phyloP scores from a whole-genome alignment of 2,797 vertebrate genomes.

The Ammospiza maritima region DNA sequence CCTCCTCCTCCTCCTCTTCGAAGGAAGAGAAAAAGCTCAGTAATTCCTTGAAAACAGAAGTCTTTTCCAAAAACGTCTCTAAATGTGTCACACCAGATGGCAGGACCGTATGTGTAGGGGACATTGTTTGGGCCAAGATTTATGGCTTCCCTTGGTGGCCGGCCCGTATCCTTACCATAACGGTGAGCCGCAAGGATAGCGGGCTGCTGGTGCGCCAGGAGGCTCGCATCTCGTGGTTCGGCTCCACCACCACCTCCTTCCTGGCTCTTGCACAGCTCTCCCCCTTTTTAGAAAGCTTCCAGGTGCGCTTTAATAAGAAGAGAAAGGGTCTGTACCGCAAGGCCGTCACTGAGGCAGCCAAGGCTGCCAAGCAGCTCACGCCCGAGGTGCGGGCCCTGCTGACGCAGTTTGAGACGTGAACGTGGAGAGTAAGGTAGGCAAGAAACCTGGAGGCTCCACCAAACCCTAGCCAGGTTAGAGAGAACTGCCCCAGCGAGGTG shows the following conservation, averaged over 20 bases:
- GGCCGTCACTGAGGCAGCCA: constrained; percentile 95
- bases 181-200: constrained; percentile 90
- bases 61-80: constrained; percentile 96
- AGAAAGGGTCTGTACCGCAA: constrained; percentile 98
- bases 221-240: constrained; percentile 96
- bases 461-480: constrained; percentile 67
- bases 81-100: constrained; percentile 92
- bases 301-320: constrained; percentile 97
- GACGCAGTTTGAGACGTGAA: constrained; percentile 98
- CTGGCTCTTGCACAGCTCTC: constrained; percentile 92
- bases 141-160: constrained; percentile 99
- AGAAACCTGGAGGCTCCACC: constrained; percentile 70
- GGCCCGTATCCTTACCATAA: constrained; percentile 92
- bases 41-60: constrained; percentile 90
- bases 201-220: constrained; percentile 93
- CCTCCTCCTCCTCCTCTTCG: constrained; percentile 78
- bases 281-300: constrained; percentile 98
- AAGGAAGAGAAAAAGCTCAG: constrained; percentile 89
- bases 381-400: constrained; percentile 96
- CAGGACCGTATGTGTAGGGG: constrained; percentile 93
- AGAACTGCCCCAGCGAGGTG: constrained; percentile 46
- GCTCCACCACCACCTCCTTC: constrained; percentile 96
- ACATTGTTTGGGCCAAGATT: constrained; percentile 99
- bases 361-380: constrained; percentile 95
- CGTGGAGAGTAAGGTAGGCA: constrained; percentile 82